Evolutionary conservation across 2,888 invertebrate species (phyloP), one percentile per base, ranked within the genome.

Genomic region (Taenaris catops): DNA sequence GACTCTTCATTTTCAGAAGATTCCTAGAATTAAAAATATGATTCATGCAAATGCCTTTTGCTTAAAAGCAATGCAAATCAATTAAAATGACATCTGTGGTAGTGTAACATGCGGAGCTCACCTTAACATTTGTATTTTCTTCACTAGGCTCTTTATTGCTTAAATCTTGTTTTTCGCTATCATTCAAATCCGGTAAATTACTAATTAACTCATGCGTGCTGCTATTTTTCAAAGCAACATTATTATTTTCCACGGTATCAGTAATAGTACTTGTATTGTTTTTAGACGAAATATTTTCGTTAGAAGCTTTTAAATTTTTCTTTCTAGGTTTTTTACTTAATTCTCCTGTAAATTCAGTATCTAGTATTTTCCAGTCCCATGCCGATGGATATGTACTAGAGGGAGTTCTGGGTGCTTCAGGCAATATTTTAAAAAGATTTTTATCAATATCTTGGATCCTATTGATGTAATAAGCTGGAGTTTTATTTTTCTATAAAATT

Each of bases 361-460:
- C 89, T 44, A 93, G 64, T 44, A 93, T 74, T 48, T 88, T 88
- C 94, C 93, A 94, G 53, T 94, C 94, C 89, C 92, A 93, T 33
- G 88, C 87, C 9, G 89, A 75, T 0, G 93, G 92, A 51, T 92
- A 92, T 14, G 90, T 87, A 46, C 90, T 91, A 18, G 91, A 92
- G 1, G 94, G 91, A 5, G 93, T 91, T 58, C 96, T 89, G 1
- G 96, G 96, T 11, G 95, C 95, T 31, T 95, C 94, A 3, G 96
- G 96, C 45, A 95, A 68, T 21, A 90, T 89, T 42, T 89, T 89
- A 12, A 96, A 79, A 25, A 91, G 78, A 38, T 90, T 90, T 48
- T 91, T 88, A 56, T 96, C 96, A 42, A 96, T 88, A 66, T 96
- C 96, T 45, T 91, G 89, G 8, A 91, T 89, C 55, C 92, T 90